phyloP scores from a whole-genome alignment of 2,113 vertebrate genomes.

The Numida meleagris region DNA sequence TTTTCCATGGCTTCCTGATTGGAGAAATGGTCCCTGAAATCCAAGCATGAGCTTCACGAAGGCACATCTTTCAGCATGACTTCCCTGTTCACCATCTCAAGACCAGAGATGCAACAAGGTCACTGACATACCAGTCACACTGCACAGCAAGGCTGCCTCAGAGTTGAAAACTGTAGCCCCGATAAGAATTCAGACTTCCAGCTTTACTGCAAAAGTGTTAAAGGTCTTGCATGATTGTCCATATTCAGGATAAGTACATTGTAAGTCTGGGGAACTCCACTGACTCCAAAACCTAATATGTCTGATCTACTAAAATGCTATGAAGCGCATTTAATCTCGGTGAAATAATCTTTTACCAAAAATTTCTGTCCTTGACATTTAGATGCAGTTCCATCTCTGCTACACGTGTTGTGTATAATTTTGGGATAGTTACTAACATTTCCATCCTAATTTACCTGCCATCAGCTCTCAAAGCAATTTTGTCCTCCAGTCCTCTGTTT shows the following conservation, averaged over 20 bases:
- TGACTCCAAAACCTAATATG: neutral
- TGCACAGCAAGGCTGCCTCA: neutral
- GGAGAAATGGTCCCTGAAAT: neutral
- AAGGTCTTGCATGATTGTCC: rapidly evolving
- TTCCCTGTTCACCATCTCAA: neutral
- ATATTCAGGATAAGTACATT: neutral
- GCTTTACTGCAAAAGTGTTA: neutral
- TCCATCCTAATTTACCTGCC: neutral
- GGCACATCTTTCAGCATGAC: neutral
- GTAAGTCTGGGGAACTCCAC: neutral
- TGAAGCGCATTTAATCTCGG: neutral
- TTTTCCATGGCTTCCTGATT: neutral
- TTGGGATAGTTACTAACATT: neutral
- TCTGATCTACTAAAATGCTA: neutral
- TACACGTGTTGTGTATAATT: neutral
- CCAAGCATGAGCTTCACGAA: neutral
- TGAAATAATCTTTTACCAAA: neutral
- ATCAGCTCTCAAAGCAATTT: neutral
- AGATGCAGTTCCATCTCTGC: neutral
- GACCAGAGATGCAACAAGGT: neutral
- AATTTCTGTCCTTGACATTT: neutral
- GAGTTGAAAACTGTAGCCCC: neutral
- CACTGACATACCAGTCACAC: neutral
- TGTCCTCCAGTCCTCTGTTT: neutral
- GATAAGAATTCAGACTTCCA: neutral